These are phyloP conservation scores for Erebia ligea DNA, from an alignment of 2,888 invertebrate genomes.

Conservation along the genomic window DNA sequence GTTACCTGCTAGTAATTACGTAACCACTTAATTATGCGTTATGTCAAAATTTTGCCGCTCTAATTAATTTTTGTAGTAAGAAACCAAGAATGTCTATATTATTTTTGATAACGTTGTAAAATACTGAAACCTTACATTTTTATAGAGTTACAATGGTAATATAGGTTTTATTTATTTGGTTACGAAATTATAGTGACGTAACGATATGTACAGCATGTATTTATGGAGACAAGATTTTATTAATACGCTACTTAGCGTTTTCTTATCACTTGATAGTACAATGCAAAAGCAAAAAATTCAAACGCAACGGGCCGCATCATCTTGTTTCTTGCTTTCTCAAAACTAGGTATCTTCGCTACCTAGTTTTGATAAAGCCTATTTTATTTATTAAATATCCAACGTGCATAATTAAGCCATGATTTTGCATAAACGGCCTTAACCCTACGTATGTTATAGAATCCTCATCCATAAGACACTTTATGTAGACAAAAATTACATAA, in stretches of 20 bases:
- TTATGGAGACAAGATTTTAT: background rate
- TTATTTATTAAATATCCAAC: background rate
- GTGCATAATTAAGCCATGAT: background rate
- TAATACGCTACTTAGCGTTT: too few species aligned
- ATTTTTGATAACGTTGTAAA: background rate
- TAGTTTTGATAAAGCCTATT: background rate
- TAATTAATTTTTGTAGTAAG: conserved; percentile 4
- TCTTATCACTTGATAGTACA: too few species aligned
- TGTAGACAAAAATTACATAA: too few species aligned
- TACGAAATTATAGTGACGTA: background rate
- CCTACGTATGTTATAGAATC: too few species aligned
- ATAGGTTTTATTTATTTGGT: too few species aligned
- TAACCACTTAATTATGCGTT: background rate
- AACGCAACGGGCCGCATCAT: background rate
- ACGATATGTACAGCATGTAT: background rate
- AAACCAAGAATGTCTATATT: background rate
- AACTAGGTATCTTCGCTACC: background rate
- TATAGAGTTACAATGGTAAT: background rate
- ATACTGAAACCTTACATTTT: background rate
- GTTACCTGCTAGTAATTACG: background rate
- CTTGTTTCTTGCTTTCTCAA: too few species aligned
- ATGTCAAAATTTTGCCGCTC: background rate
- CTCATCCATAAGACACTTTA: too few species aligned
- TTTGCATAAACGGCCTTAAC: too few species aligned
- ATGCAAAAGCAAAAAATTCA: background rate